Base-by-base conservation (phyloP, 1,140 invertebrate species). In the Homarus americanus region DNA sequence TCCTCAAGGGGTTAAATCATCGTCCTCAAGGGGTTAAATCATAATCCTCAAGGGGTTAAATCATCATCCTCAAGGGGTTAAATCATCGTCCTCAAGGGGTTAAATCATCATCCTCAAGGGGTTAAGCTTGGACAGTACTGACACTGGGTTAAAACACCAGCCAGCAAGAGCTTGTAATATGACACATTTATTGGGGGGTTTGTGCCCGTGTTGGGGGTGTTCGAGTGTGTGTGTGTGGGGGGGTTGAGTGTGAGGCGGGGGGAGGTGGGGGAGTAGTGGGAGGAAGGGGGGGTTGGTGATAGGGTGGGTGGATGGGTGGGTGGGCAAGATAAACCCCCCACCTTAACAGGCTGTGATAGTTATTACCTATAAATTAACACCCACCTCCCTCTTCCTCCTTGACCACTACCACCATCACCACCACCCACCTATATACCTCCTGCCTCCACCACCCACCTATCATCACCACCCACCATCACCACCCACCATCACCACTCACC, bases 321-420 rank as follows among this genome's bases (percentile, higher is more conserved):
- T 28, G 63, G n/a, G 63, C 58, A 63, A 15, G 20, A 69, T 28
- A 69, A 69, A 28, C 63, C 63, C n/a, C 28, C 63, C 63, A 69
- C n/a, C 24, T 2, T 34, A 80, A 76, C n/a, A 80, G 10, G 0
- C 41, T 20, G 0, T 80, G 78, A 80, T 80, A n/a, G 78, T 80
- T 80, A 44, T 80, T 15, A 44, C 20, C 78, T 80, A 44, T 80
- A 49, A 80, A 80, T 80, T 80, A 49, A 53, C 78, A 32, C 78
- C 24, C 20, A 53, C 78, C 41, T 9, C 78, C 53, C 41, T 53
- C 44, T 53, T 32, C 41, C 9, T 0, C 1, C n/a, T n/a, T n/a
- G n/a, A n/a, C n/a, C 12, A 0, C 53, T 17, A 17, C 44, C 44
- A 7, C 44, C 44, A 5, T 12, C 44, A 49, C 44, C 9, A 5